Conservation (phyloP, 2,113 vertebrate species). For the Hypomesus transpacificus region DNA sequence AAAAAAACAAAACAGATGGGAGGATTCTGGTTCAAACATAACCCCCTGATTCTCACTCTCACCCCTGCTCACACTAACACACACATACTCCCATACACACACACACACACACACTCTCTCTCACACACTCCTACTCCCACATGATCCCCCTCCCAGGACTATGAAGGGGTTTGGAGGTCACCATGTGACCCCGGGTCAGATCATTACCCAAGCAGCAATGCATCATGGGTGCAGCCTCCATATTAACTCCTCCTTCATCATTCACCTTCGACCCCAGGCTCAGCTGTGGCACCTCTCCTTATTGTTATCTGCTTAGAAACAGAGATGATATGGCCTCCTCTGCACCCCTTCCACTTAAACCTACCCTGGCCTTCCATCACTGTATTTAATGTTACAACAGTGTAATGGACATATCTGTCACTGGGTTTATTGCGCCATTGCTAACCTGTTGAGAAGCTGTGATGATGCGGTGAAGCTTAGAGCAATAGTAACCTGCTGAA, state of each 20-base stretch:
- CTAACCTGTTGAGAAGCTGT: constrained; percentile 26
- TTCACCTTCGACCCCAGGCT: constrained; percentile 54
- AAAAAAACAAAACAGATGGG: neutral
- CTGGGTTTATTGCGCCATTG: constrained; percentile 32
- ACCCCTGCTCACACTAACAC: constrained; percentile 8
- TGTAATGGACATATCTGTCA: constrained; percentile 51
- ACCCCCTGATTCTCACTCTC: neutral
- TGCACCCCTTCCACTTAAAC: constrained; percentile 20
- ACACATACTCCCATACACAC: neutral
- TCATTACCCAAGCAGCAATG: constrained; percentile 57
- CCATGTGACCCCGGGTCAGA: constrained; percentile 42
- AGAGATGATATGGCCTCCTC: constrained; percentile 38
- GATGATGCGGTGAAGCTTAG: constrained; percentile 4
- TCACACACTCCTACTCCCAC: neutral
- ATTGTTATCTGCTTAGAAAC: constrained; percentile 51
- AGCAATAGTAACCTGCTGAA: constrained; percentile 3
- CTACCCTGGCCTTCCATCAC: constrained; percentile 47
- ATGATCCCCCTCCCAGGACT: neutral
- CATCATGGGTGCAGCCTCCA: constrained; percentile 51
- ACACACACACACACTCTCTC: neutral
- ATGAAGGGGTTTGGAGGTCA: constrained; percentile 11
- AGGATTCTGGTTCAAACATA: neutral
- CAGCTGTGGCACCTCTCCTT: constrained; percentile 51
- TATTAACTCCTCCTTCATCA: constrained; percentile 49
- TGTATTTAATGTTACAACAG: constrained; percentile 48